Evolutionary conservation across 2,113 vertebrate species (phyloP), one percentile per base, ranked within the genome.

Genomic region (Pollachius pollachius): DNA sequence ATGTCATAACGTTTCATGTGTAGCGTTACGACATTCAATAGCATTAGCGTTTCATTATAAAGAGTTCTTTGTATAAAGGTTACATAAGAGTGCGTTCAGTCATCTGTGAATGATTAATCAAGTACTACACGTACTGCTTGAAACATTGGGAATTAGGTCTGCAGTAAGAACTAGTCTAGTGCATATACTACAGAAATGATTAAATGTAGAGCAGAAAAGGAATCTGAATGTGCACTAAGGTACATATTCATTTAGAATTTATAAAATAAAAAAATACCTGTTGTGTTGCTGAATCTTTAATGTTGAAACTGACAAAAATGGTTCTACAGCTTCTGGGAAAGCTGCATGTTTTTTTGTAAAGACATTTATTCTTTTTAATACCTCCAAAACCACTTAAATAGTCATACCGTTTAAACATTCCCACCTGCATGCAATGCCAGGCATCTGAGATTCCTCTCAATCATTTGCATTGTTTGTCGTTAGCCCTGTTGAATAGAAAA

Each of bases 151-250:
- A 13, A 9, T 9, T 48, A 48, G 11, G 41, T 9, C 41, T 48
- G 9, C 41, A 48, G 41, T 59, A 68, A 37, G 62, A 7, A 7
- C 41, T 48, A 81, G 68, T 56, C 52, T 37, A 15, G 58, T 59
- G 62, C 61, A 52, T 62, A 57, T 71, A 56, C 57, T 61, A 61
- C 19, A 21, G 18, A 19, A 60, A 13, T 18, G 18, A 57, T 69
- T 59, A 73, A 73, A 69, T 8, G 5, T 34, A 70, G 68, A 27
- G 70, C 76, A 76, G 64, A 68, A 64, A 69, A 69, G 64, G 56
- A 48, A 71, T 64, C 15, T 23, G 61, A 68, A 70, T 15, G 64
- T 66, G 56, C 41, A 71, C 61, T 37, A 67, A 76, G 64, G 71
- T 19, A 9, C 68, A 63, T 58, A 52, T 41, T 69, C 52, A 52